Evolutionary conservation across 1,140 invertebrate species (phyloP), one percentile per base, ranked within the genome.

Genomic region (Holcopasites calliopsidis): DNA sequence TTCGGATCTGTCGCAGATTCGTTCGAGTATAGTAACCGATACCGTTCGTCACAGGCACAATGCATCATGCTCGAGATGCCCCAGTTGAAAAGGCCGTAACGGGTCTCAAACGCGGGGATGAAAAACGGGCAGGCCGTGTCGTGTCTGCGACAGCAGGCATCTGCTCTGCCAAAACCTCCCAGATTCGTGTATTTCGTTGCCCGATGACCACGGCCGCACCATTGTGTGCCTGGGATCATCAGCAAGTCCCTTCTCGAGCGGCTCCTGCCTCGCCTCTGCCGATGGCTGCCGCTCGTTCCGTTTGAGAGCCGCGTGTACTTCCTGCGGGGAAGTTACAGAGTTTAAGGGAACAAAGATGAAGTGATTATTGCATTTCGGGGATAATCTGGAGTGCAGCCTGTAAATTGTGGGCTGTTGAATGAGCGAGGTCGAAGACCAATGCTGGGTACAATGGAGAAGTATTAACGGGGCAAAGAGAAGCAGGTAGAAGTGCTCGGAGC

Each of bases 11-110:
- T 6, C 13, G 2, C 6, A 26, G 6, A n/a, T 23, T 23, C 26
- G 21, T n/a, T 42, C 40, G 10, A 18, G 47, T 31, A 57, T 13
- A 4, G 40, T 7, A 47, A 62, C 28, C 23, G 38, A 21, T 84
- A 97, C 97, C 95, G 95, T 90, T 96, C 95, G 88, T 98, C 97
- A 87, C 97, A 98, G 74, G 94, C 92, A 90, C 97, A 98, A 87
- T 97, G 96, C 94, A 96, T 97, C 31, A 97, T 91, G 1, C 96
- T 97, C 83, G 96, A 96, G 52, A 97, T 92, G 35, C 96, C 92
- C 94, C 95, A 97, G 89, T 98, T 97, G 92, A 95, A 96, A 18
- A 96, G 88, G 23, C 95, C 95, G 84, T 95, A 97, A 84, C 96
- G 95, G 72, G 93, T 94, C 84, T 95, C 93, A 87, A 97, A 94